Evolutionary conservation across 2,888 invertebrate genomes (phyloP).

Genomic region (Yponomeuta cagnagella): DNA sequence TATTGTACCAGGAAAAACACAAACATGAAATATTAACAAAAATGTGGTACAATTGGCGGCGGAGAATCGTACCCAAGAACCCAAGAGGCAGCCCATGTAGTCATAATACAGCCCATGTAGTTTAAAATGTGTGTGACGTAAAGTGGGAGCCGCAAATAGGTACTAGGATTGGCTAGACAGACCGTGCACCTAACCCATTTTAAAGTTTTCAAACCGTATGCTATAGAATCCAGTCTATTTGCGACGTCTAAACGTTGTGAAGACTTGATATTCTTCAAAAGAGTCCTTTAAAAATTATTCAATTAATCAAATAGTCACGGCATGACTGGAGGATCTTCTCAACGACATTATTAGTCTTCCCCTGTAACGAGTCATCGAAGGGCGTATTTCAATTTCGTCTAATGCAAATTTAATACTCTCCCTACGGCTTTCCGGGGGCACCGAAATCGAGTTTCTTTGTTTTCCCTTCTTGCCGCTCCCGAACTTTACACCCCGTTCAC

Average conservation of each 20-base stretch:
- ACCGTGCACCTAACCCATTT: no score
- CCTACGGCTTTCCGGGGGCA: slow-evolving; percentile 52
- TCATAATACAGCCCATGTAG: no score
- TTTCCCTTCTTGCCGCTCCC: slow-evolving; percentile 39
- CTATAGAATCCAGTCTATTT: neutral
- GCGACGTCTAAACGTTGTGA: neutral
- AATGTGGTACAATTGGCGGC: no score
- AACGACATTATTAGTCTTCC: slow-evolving; percentile 69
- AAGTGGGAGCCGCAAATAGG: no score
- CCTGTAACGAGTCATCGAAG: slow-evolving; percentile 65
- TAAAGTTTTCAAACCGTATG: neutral
- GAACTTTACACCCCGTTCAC: slow-evolving; percentile 13
- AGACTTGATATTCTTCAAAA: slow-evolving; percentile 13
- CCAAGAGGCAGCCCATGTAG: no score
- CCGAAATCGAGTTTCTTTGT: slow-evolving; percentile 63
- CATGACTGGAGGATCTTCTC: slow-evolving; percentile 62
- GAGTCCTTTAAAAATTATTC: slow-evolving; percentile 61
- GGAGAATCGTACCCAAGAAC: no score
- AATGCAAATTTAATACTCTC: slow-evolving; percentile 75
- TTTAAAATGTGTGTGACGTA: no score
- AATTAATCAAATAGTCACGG: slow-evolving; percentile 70
- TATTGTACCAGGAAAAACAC: no score
- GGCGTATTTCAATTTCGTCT: slow-evolving; percentile 73
- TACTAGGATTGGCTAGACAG: no score
- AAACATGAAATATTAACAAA: no score